A percentile compares a stretch with the other conserved stretches of the same genome.
These are phyloP conservation scores for Panzeria rudis DNA, from an alignment of 2,888 invertebrate species.

Conservation along the genomic window DNA sequence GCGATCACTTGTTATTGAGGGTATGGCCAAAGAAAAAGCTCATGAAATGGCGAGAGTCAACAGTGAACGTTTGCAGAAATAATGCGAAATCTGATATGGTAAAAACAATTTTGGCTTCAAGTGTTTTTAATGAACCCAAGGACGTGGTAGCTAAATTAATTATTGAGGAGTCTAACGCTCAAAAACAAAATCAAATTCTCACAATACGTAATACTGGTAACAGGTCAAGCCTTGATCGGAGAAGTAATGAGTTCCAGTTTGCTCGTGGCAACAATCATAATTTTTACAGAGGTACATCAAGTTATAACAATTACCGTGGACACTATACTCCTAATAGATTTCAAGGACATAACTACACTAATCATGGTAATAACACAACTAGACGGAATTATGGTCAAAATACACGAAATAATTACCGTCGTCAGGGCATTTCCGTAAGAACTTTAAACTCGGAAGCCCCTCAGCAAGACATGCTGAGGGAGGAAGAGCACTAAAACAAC, in stretches of 20 bases:
- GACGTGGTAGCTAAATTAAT: constrained; percentile 29
- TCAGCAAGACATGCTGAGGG: constrained; percentile 23
- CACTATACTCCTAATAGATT: too few species aligned
- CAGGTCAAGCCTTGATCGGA: not conserved
- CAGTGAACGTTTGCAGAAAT: too few species aligned
- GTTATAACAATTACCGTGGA: too few species aligned
- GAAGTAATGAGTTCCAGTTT: not conserved
- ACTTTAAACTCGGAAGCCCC: constrained; percentile 11
- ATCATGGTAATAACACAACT: not conserved
- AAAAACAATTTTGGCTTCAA: constrained; percentile 16
- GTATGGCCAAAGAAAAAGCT: too few species aligned
- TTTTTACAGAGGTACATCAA: too few species aligned
- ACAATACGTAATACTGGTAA: constrained; percentile 3
- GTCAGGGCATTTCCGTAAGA: too few species aligned
- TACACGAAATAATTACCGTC: not conserved
- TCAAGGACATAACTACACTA: not conserved
- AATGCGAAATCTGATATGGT: constrained; percentile 37
- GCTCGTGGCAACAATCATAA: not conserved
- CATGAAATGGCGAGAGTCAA: too few species aligned
- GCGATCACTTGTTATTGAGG: not conserved
- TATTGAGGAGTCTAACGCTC: constrained; percentile 24
- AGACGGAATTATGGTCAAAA: not conserved
- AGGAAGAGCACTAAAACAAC: not conserved
- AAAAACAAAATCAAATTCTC: constrained; percentile 11
- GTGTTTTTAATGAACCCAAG: constrained; percentile 14